phyloP scores from a whole-genome alignment of 2,797 vertebrate genomes.

The Enteromius argenteus region DNA sequence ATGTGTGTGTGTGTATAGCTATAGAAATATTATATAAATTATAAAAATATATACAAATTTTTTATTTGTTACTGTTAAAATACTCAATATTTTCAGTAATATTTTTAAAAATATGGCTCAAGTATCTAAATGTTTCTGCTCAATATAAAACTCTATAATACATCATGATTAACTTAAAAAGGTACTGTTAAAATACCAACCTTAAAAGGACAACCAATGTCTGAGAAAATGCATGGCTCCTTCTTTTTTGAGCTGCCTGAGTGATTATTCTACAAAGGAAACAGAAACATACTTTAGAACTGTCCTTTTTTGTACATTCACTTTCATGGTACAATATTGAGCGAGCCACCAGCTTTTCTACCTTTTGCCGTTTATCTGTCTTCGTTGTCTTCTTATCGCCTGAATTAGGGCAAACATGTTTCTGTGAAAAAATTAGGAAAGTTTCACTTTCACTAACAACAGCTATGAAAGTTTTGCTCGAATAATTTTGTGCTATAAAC shows the following conservation, averaged over 20 bases:
- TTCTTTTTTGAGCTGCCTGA: constrained; percentile 55
- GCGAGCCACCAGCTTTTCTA: constrained; percentile 18
- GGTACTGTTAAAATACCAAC: constrained; percentile 66
- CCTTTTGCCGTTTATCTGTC: constrained; percentile 63
- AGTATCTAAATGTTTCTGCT: not conserved
- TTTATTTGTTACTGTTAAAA: not conserved
- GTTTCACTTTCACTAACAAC: not conserved
- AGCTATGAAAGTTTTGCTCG: not conserved
- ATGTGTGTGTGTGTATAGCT: no score
- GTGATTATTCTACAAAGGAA: constrained; percentile 67
- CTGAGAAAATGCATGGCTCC: constrained; percentile 76
- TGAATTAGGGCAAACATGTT: constrained; percentile 70
- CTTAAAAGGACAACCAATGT: constrained; percentile 81
- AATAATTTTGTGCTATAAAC: not conserved
- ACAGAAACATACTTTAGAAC: constrained; percentile 14
- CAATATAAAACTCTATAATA: not conserved
- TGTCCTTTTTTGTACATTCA: not conserved
- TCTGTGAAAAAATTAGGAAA: constrained; percentile 63
- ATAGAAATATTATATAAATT: no score
- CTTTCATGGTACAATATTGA: not conserved
- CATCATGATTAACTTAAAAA: not conserved
- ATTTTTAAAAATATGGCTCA: not conserved
- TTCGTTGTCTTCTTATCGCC: constrained; percentile 62
- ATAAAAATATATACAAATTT: not conserved
- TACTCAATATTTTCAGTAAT: not conserved